Base-by-base conservation (phyloP, 2,888 invertebrate species). In the Petrolisthes cinctipes region DNA sequence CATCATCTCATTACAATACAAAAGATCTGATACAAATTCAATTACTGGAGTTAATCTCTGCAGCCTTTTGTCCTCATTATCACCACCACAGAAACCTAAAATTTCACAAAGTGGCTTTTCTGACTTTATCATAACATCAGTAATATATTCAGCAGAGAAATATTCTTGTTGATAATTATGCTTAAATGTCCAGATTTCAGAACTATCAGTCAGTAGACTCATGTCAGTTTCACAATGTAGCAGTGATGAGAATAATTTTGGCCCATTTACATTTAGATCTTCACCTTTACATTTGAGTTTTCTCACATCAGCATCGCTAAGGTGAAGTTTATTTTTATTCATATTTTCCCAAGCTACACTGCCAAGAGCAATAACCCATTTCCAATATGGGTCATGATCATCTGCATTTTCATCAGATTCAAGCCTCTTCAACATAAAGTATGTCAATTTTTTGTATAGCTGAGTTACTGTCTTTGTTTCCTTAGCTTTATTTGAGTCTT, bases 41-140 rank as follows among this genome's bases (percentile, higher is more conserved):
- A 84, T 78, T 17, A 84, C 84, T 78, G 23, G 84, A 17, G 78
- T 53, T 23, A 84, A 84, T 76, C 84, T 84, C 54, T 84, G 84
- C 20, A 84, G n/a, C 20, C 66, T 66, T 56, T 78, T 84, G 5
- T 78, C 61, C n/a, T 78, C 78, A 23, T 78, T 51, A 17, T 51
- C 14, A 14, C 75, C 20, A 20, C 51, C 51, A 82, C 17, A 20
- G 5, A 84, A 51, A 61, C 76, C 78, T 51, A 84, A 53, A 61
- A 84, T 84, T n/a, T 61, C 14, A 5, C 6, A 14, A 23, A 84
- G 78, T n/a, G 84, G n/a, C 23, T 14, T 5, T 7, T 73, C 51
- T 57, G 20, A 20, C 4, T 51, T 11, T 51, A 66, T 61, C 9
- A n/a, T 23, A 53, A 5, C 9, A 75, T 84, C 61, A 78, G 23